phyloP scores from a whole-genome alignment of 2,113 vertebrate genomes.

The Siphamia tubifer region DNA sequence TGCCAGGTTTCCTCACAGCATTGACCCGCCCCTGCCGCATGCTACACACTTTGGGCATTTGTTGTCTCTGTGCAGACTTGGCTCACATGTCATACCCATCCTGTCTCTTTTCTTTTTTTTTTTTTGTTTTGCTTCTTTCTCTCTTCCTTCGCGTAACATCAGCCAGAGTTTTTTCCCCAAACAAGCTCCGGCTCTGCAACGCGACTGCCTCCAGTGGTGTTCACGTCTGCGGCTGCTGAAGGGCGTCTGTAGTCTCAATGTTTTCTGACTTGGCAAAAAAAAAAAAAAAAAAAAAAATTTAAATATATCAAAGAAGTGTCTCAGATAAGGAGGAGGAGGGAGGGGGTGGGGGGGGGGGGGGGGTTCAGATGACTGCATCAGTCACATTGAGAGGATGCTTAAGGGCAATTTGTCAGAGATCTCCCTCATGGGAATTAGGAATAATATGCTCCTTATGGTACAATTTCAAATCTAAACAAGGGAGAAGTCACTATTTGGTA shows the following conservation, averaged over 20 bases:
- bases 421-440: no score
- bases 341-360: no score
- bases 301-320: not conserved
- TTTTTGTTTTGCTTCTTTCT: no score
- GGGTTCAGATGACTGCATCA: no score
- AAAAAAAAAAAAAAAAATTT: no score
- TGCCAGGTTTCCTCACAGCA: conserved; percentile 7
- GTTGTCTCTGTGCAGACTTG: conserved; percentile 65
- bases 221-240: conserved; percentile 48
- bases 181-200: conserved; percentile 47
- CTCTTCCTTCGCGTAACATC: conserved; percentile 19
- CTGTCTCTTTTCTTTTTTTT: not conserved
- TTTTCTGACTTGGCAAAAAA: not conserved
- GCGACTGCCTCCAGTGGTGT: conserved; percentile 80
- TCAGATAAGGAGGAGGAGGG: not conserved
- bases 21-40: conserved; percentile 21
- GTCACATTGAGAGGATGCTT: no score
- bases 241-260: conserved; percentile 23
- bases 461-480: no score
- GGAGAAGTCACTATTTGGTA: no score
- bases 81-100: conserved; percentile 59
- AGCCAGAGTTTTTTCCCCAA: conserved; percentile 53
- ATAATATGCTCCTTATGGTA: no score
- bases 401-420: no score
- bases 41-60: conserved; percentile 54